Base-by-base conservation (phyloP, 92 coral and sea anemone genomes). In the Parazoanthus atlanticus region DNA sequence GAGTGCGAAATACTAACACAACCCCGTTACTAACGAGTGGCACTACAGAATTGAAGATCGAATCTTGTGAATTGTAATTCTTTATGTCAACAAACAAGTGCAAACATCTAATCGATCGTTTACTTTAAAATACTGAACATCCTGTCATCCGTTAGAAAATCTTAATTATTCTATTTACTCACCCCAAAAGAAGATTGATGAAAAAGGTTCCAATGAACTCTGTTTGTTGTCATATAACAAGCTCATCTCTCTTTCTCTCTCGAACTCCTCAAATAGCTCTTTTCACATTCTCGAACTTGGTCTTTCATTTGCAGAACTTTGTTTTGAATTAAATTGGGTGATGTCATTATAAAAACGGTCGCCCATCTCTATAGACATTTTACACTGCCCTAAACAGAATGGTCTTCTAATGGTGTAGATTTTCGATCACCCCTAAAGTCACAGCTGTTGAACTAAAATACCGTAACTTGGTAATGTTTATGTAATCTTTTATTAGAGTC, bases 51-150 rank as follows among this genome's bases (percentile, higher is more conserved):
- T n/a, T n/a, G 81, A 21, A 41, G 21, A 29, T 43, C 38, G 58
- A 47, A 41, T 46, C 31, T 11, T 15, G 81, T 78, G 30, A 78
- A 41, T 9, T 78, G 40, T 78, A 78, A 78, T 41, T 78, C 36
- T 28, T 46, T 78, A 78, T 78, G 82, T 78, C 82, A 78, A 78
- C 65, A 78, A 49, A 78, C 81, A 43, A 25, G 49, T 77, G 49
- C 52, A 1, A 77, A 41, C 41, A 8, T 46, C 12, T 56, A 56
- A 61, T 78, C 58, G 36, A 6, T 47, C 40, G 61, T 78, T 78
- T 46, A 16, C 8, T 49, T n/a, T 78, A 19, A 78, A 47, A 19
- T 43, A 29, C 46, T 78, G 34, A 78, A 78, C 5, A 78, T 49
- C 65, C 40, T 26, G 33, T 78, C 61, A 78, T 10, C 82, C 82